Conservation (phyloP, 2,797 vertebrate species). For the Phoxinus dragarum region DNA sequence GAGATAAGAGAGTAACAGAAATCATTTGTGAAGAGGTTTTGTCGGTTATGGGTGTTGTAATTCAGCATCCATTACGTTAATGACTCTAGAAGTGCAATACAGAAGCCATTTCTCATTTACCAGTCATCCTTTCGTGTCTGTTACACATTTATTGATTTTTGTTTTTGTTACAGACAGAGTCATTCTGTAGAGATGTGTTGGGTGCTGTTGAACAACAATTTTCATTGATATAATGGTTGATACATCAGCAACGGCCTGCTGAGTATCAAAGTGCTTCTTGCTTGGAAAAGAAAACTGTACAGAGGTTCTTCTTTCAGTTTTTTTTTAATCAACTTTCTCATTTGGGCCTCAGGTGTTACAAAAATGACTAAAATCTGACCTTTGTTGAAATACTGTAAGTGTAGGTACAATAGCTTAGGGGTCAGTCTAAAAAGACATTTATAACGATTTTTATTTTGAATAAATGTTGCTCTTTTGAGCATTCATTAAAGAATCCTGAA, state of each 20-base stretch:
- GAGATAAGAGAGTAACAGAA: constrained; percentile 17
- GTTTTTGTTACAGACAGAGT: constrained; percentile 37
- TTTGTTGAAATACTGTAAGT: neutral
- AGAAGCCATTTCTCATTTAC: constrained; percentile 29
- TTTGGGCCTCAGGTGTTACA: constrained; percentile 10
- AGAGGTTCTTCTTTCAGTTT: neutral
- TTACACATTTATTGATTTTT: constrained; percentile 43
- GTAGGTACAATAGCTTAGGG: neutral
- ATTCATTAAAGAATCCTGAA: neutral
- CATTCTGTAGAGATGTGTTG: neutral
- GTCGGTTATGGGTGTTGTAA: constrained; percentile 28
- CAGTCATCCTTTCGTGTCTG: constrained; percentile 14
- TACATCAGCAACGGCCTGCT: neutral
- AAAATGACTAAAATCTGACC: neutral
- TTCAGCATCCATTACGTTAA: constrained; percentile 31
- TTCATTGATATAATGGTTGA: constrained; percentile 7
- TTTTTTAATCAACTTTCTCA: neutral
- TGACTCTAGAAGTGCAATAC: constrained; percentile 23
- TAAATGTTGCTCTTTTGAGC: neutral
- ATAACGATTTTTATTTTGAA: neutral
- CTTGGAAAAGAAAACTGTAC: neutral
- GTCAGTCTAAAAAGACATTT: neutral
- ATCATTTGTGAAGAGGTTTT: constrained; percentile 5
- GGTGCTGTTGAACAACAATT: constrained; percentile 18
- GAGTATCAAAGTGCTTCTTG: neutral